These are phyloP conservation scores for Phyto melanocephala DNA, from an alignment of 2,888 invertebrate species.

Conservation along the genomic window DNA sequence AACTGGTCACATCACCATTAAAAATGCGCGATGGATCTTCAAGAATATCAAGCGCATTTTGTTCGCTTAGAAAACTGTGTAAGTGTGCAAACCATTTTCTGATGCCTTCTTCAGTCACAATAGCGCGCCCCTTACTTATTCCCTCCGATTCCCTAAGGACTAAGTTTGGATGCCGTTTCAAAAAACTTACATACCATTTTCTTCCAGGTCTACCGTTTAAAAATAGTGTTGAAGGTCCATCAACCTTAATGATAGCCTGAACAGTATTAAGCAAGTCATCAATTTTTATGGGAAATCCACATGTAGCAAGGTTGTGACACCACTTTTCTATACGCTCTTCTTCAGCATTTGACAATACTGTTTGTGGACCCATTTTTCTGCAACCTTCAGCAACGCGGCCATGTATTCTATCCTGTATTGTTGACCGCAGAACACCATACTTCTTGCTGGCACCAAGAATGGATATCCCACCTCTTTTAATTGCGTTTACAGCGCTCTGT, in stretches of 20 bases:
- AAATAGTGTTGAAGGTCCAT: conserved; percentile 12
- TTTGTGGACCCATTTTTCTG: conserved; percentile 1
- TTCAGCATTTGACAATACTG: background rate
- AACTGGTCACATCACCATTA: conserved; percentile 6
- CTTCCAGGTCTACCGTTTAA: no score
- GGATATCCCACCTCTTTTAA: background rate
- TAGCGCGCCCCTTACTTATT: conserved; percentile 9
- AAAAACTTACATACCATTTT: no score
- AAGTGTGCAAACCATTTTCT: conserved; percentile 32
- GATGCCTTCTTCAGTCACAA: conserved; percentile 34
- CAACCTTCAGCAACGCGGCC: background rate
- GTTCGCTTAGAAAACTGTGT: background rate
- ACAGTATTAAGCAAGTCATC: no score
- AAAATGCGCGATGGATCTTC: background rate
- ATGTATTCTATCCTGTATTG: background rate
- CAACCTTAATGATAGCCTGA: no score
- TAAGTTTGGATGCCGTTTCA: no score
- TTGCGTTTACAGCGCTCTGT: background rate
- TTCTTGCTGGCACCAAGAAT: conserved; percentile 2
- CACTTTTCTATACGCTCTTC: conserved; percentile 6
- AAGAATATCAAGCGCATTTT: background rate
- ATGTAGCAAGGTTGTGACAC: conserved; percentile 2
- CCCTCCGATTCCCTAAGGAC: no score
- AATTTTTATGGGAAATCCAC: no score
- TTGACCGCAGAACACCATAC: no score